Evolutionary conservation across 1,140 invertebrate genomes (phyloP), one percentile per base, ranked within the genome.

Genomic region (Euwallacea fornicatus): DNA sequence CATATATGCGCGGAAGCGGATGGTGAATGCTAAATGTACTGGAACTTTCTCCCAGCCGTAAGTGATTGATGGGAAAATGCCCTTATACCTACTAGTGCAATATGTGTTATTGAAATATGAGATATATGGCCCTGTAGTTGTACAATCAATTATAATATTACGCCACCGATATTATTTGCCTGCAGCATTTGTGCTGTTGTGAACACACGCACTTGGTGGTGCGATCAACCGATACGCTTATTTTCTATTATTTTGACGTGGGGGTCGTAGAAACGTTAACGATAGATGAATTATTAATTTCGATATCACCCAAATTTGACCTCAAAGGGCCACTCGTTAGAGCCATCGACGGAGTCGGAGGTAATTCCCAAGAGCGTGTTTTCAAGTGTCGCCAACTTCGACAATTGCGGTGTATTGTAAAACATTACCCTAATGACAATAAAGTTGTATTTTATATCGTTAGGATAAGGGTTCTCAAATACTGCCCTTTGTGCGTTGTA

Each of bases 31-130:
- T 81, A 80, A 81, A 81, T 81, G 80, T 81, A 81, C 76, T 79
- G 80, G 80, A 81, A 81, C 77, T 80, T 79, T 76, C 79, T 76
- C 72, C 76, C 78, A 80, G 77, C 78, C 80, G 80, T 80, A 74
- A 81, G 79, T 80, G 80, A 81, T 81, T 78, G 80, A 81, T 81
- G 78, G 74, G 74, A 75, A 73, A 76, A 79, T 77, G 77, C 78
- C 78, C 80, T 79, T 78, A 75, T 76, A 78, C 77, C 78, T 78
- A 79, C 63, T 73, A 78, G 69, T 74, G 78, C 77, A 81, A 81
- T 80, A 80, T 79, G 78, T 78, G 79, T 80, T 80, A 80, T 81
- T 81, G 79, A 80, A 79, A 80, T 81, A 78, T 78, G 77, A 75
- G 74, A 75, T 74, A 74, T 73, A 73, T 68, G 74, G 70, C 66